Percentiles rank a stretch among this genome's conserved stretches.
Conservation (phyloP, 2,113 vertebrate species). For the Phocoena phocoena region DNA sequence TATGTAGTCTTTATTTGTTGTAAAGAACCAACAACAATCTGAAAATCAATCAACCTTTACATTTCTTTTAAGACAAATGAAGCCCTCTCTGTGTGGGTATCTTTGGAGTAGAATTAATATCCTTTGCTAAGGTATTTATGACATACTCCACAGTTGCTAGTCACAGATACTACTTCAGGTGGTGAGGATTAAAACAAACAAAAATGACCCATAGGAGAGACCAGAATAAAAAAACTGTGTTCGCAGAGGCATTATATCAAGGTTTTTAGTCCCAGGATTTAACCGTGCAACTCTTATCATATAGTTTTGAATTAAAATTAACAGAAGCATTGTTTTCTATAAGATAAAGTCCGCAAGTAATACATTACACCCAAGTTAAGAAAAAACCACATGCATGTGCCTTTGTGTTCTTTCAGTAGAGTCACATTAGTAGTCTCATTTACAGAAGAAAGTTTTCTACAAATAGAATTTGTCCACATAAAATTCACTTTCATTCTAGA, state of each 20-base stretch:
- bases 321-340: background rate
- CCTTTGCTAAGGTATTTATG: background rate
- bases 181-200: background rate
- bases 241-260: background rate
- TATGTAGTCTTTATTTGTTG: background rate
- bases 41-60: slow-evolving; percentile 23
- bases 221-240: background rate
- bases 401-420: background rate
- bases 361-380: background rate
- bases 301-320: background rate
- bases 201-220: background rate
- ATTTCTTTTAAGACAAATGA: slow-evolving; percentile 17
- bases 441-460: background rate
- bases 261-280: background rate
- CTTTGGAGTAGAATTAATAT: background rate
- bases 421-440: background rate
- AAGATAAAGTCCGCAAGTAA: background rate
- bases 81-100: background rate
- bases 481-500: slow-evolving; percentile 13
- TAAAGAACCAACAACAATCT: background rate
- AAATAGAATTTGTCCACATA: background rate
- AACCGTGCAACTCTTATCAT: background rate
- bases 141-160: background rate
- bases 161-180: background rate
- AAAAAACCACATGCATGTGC: background rate